Conservation (phyloP, 2,113 vertebrate species). For the Oncorhynchus keta region DNA sequence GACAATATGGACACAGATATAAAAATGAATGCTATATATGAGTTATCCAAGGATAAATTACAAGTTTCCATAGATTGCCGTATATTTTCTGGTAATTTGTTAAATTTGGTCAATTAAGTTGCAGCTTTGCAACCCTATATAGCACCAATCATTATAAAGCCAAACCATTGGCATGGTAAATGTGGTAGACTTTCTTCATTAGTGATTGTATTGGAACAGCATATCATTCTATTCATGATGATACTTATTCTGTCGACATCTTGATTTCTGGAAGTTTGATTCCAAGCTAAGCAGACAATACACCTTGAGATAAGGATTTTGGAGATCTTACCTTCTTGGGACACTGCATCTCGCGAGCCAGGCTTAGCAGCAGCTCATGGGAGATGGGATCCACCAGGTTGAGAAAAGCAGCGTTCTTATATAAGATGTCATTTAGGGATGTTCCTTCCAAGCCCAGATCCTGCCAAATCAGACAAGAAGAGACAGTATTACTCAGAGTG, state of each 20-base stretch:
- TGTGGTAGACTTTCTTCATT: not conserved
- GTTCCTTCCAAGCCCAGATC: slow-evolving; percentile 87
- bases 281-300: too few relatives aligned
- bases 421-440: slow-evolving; percentile 88
- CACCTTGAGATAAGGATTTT: not conserved
- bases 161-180: not conserved
- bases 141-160: too few relatives aligned
- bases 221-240: not conserved
- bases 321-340: slow-evolving; percentile 85
- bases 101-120: too few relatives aligned
- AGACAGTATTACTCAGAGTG: not conserved
- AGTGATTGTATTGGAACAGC: not conserved
- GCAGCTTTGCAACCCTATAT: too few relatives aligned
- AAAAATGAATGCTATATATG: too few relatives aligned
- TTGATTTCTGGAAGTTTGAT: too few relatives aligned
- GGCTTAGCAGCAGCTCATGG: slow-evolving; percentile 85
- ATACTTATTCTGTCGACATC: too few relatives aligned
- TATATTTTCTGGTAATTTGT: too few relatives aligned
- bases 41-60: too few relatives aligned
- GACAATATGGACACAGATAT: too few relatives aligned
- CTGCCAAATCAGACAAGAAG: slow-evolving; percentile 60
- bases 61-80: too few relatives aligned
- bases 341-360: slow-evolving; percentile 88
- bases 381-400: slow-evolving; percentile 94
- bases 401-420: slow-evolving; percentile 87